Evolutionary conservation across 2,888 invertebrate genomes (phyloP), one percentile per base, ranked within the genome.

Genomic region (Tridacna crocea): DNA sequence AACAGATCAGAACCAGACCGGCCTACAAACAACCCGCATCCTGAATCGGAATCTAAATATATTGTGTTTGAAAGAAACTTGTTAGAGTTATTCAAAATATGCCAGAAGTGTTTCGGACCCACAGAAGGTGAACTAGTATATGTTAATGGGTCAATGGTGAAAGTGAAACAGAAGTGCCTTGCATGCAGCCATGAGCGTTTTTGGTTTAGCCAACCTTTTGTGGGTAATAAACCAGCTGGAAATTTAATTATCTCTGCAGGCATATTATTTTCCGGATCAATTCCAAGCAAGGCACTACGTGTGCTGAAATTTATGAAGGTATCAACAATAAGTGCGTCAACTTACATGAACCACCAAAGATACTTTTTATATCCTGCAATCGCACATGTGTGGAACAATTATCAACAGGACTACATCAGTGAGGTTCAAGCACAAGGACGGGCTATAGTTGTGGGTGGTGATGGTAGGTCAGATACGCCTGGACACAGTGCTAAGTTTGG

Each of bases 131-230:
- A n/a, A n/a, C 10, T 60, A 15, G 13, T 15, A 11, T 60, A 60
- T 60, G 22, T 60, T 15, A 60, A n/a, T 60, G 60, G 60, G n/a
- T 60, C 60, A 60, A 12, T 60, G 10, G 60, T 60, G 13, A 60
- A 60, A 60, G 22, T 60, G 10, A n/a, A 22, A n/a, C 60, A 60
- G n/a, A n/a, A n/a, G 10, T 60, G 60, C 60, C 12, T 10, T n/a
- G n/a, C n/a, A 15, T 60, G 60, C n/a, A 10, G 11, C 10, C 10
- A n/a, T 22, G 60, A 15, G 10, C 10, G 22, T 12, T 15, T 15
- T n/a, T 60, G 60, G 60, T 60, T 12, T 60, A 60, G 60, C n/a
- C 60, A 60, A 60, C 60, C 60, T 60, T 60, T 60, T 60, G 60
- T 60, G 12, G 60, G 60, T 15, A n/a, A n/a, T 60, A 60, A 60